Conservation (phyloP, 2,797 vertebrate genomes). For the Numenius phaeopus region DNA sequence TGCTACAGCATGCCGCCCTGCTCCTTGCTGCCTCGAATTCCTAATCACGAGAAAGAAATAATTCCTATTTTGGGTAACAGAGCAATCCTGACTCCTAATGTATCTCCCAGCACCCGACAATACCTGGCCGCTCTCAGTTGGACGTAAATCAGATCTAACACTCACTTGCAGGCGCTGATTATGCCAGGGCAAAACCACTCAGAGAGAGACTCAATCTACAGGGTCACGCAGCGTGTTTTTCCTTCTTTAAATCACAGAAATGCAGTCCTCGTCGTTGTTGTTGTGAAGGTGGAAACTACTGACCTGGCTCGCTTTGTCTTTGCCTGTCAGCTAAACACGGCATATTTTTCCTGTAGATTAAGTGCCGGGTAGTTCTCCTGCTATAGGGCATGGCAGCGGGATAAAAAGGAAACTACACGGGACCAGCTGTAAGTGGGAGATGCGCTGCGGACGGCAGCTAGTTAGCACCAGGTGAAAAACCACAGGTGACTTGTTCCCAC, state of each 20-base stretch:
- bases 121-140: neutral
- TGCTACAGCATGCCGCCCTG: fast-evolving
- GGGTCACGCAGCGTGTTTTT: neutral
- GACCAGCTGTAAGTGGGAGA: neutral
- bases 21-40: neutral
- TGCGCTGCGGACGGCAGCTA: neutral
- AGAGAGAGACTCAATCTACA: neutral
- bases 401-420: neutral
- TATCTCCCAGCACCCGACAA: neutral
- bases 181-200: neutral
- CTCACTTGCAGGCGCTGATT: neutral
- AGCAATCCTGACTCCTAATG: neutral
- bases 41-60: neutral
- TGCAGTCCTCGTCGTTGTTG: neutral
- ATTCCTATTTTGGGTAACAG: neutral
- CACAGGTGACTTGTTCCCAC: neutral
- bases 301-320: neutral
- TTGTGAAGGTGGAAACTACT: neutral
- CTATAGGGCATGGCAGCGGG: neutral
- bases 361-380: neutral
- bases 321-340: neutral
- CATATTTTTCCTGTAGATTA: neutral
- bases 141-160: neutral
- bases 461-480: neutral
- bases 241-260: neutral